These are phyloP conservation scores for Palythoa grandiflora DNA, from an alignment of 92 coral and sea anemone genomes.

Conservation along the genomic window DNA sequence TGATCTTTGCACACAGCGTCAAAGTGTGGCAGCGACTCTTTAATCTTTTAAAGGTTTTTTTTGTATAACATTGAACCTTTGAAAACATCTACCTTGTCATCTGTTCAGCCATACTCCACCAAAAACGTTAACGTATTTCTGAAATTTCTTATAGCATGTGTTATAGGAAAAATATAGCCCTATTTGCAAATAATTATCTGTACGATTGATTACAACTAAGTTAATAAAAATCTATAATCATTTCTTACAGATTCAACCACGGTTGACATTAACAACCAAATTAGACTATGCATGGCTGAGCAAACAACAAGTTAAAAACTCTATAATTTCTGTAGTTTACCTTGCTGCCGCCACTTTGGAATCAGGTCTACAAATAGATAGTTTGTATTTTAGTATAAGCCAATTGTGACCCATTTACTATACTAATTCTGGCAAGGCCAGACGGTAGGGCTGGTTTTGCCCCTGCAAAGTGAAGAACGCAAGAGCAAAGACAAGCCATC, in stretches of 20 bases:
- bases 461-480: no score
- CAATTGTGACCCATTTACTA: background rate
- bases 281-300: background rate
- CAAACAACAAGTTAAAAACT: constrained; percentile 5
- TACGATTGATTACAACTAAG: no score
- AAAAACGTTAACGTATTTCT: background rate
- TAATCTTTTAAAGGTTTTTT: no score
- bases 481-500: no score
- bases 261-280: background rate
- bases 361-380: constrained; percentile 38
- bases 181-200: background rate
- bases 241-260: background rate
- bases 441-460: background rate
- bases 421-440: background rate
- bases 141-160: background rate
- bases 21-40: no score
- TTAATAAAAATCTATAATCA: background rate
- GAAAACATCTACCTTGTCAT: background rate
- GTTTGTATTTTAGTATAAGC: constrained; percentile 17
- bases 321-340: background rate
- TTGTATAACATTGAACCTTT: background rate
- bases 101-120: constrained; percentile 3
- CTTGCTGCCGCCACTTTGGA: constrained; percentile 43
- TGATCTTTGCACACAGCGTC: no score
- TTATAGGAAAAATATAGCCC: background rate